Evolutionary conservation across 2,888 invertebrate species (phyloP).

Genomic region (Globia sparganii): DNA sequence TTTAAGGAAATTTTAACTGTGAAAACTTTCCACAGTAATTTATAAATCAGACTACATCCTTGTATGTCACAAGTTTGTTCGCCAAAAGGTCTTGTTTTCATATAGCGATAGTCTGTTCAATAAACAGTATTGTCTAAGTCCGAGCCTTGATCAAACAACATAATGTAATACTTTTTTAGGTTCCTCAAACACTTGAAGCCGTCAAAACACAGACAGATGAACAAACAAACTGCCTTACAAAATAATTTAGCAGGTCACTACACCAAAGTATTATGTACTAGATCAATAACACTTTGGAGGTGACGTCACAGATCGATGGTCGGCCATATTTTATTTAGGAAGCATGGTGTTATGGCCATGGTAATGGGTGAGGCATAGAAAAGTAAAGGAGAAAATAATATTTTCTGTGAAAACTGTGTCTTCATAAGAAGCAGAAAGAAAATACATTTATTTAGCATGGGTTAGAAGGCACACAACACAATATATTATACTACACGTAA

Average conservation of each 20-base stretch:
- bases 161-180: background rate
- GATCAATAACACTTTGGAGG: constrained; percentile 40
- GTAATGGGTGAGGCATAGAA: constrained; percentile 9
- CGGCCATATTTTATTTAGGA: constrained; percentile 35
- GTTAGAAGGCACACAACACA: too few relatives aligned
- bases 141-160: background rate
- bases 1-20: too few relatives aligned
- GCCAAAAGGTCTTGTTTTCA: background rate
- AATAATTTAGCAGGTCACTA: constrained; percentile 42
- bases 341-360: constrained; percentile 38
- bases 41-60: background rate
- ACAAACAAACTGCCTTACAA: constrained; percentile 34
- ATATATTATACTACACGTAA: too few relatives aligned
- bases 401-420: too few relatives aligned
- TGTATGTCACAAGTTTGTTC: background rate
- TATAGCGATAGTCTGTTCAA: background rate
- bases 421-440: too few relatives aligned
- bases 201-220: constrained; percentile 40
- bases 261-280: background rate
- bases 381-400: background rate
- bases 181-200: background rate
- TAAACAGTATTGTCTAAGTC: background rate
- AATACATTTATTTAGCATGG: too few relatives aligned
- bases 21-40: too few relatives aligned
- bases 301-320: constrained; percentile 49